Evolutionary conservation across 2,113 vertebrate genomes (phyloP), one percentile per base, ranked within the genome.

Genomic region (Petromus typicus): DNA sequence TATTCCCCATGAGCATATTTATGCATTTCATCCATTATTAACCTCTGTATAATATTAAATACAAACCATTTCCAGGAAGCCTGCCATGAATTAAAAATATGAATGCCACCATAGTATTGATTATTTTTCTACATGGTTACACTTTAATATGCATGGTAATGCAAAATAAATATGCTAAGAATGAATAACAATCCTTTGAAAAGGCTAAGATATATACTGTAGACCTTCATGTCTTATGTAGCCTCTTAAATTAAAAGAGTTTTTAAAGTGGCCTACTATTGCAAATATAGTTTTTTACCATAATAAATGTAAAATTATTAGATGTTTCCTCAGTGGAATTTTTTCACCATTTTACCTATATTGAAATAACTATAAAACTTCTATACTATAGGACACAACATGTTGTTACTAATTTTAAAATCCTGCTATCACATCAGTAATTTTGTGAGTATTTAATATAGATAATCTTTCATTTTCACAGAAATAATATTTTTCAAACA

Each of bases 131-230:
- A 92, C 79, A 95, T 93, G 73, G 91, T 76, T 92, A 91, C 89
- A 67, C 79, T 96, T 96, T 96, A 96, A 93, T 96, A 97, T 89
- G 73, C 86, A 94, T 82, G 85, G 37, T 89, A 95, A 96, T 96
- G 37, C 69, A 96, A 95, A 96, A 79, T 94, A 94, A 91, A 95
- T 93, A 93, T 90, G 45, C 69, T 91, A 86, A 97, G 18, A 94
- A 92, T 83, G 83, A 34, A 83, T 37, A 76, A 2, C 61, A 76
- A 61, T 86, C 25, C 82, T 88, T 32, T 89, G 32, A 92, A 92
- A 94, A 90, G 57, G 2, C 45, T 95, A 82, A 56, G 32, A 59
- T 73, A 73, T 16, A 71, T 91, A 48, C 54, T 45, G 17, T 13
- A 78, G 0, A 89, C 86, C 84, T 76, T 86, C 51, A 75, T 67